phyloP scores from a whole-genome alignment of 2,888 invertebrate species.

The Tipula lateralis region DNA sequence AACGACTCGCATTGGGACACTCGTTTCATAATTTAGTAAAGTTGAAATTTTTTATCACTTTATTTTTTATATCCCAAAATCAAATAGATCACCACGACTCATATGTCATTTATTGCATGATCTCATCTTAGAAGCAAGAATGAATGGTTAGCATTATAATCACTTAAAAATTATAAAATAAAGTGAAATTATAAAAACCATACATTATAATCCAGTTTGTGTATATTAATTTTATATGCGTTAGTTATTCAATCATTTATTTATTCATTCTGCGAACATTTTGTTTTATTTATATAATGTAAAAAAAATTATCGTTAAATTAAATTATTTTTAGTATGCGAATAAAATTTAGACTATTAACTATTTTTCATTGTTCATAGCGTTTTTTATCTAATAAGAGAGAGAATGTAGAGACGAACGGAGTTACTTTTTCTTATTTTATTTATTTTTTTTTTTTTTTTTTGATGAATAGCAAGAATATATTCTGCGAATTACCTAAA shows the following conservation, averaged over 20 bases:
- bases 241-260: not conserved
- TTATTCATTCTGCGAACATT: not conserved
- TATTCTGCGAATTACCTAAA: not conserved
- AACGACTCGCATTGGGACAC: too few relatives aligned
- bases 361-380: not conserved
- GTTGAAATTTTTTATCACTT: too few relatives aligned
- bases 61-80: too few relatives aligned
- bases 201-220: not conserved
- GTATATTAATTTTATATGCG: not conserved
- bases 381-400: not conserved
- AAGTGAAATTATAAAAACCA: not conserved
- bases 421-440: not conserved
- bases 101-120: not conserved
- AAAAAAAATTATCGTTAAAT: not conserved
- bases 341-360: not conserved
- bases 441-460: not conserved
- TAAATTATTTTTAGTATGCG: not conserved
- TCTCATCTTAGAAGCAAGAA: not conserved
- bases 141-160: not conserved
- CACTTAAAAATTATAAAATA: not conserved
- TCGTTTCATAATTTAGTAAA: too few relatives aligned
- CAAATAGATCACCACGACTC: not conserved
- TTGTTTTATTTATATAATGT: not conserved
- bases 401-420: not conserved
- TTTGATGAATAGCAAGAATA: not conserved